Evolutionary conservation across 2,113 vertebrate genomes (phyloP).

Genomic region (Heterochromis multidens): DNA sequence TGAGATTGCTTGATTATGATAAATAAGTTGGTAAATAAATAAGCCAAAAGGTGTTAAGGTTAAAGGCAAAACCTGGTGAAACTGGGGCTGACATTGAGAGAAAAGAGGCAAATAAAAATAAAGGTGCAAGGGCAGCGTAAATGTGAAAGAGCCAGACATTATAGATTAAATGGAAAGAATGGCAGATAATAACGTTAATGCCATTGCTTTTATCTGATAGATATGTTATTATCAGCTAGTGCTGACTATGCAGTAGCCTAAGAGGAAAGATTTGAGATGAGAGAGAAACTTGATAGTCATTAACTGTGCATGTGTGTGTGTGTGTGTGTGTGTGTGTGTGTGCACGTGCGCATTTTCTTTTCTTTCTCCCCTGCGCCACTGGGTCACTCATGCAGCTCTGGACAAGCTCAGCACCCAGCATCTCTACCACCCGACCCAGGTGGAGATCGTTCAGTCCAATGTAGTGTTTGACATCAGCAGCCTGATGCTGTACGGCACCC

Average conservation of each 20-base stretch:
- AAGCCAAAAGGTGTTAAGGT: not conserved
- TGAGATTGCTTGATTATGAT: not conserved
- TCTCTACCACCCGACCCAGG: slow-evolving; percentile 89
- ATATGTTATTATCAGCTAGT: slow-evolving; percentile 85
- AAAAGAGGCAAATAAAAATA: slow-evolving; percentile 67
- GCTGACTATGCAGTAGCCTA: slow-evolving; percentile 88
- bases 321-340: slow-evolving; percentile 1
- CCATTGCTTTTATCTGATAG: slow-evolving; percentile 89
- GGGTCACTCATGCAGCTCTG: slow-evolving; percentile 78
- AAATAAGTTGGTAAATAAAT: not conserved
- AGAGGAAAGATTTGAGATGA: slow-evolving; percentile 83
- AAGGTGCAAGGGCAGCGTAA: slow-evolving; percentile 19
- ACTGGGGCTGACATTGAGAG: slow-evolving; percentile 34
- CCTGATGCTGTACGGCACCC: slow-evolving; percentile 96
- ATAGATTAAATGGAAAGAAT: slow-evolving; percentile 82
- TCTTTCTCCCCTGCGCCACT: not conserved
- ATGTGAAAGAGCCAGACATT: slow-evolving; percentile 72
- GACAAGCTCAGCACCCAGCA: slow-evolving; percentile 94
- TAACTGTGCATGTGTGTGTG: slow-evolving; percentile 55
- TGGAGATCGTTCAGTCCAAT: slow-evolving; percentile 97
- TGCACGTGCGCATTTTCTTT: not conserved
- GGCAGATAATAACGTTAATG: slow-evolving; percentile 91
- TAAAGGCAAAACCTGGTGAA: not conserved
- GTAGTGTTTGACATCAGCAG: slow-evolving; percentile 98
- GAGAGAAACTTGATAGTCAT: slow-evolving; percentile 86